These are phyloP conservation scores for Lasioglossum lativentre DNA, from an alignment of 2,888 invertebrate genomes.

Conservation along the genomic window DNA sequence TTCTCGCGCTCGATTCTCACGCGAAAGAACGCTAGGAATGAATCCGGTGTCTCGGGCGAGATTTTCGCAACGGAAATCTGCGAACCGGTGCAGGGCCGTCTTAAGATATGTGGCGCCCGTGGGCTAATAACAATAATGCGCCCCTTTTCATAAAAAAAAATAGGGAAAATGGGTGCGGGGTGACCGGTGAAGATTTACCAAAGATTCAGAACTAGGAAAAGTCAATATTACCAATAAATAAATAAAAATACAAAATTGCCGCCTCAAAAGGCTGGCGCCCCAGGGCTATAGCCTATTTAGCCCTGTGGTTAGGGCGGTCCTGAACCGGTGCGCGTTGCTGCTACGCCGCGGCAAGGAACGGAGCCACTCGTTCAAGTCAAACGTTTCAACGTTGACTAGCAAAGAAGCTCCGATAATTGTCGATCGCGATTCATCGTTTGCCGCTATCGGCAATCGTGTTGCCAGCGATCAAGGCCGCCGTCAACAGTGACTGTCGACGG, in stretches of 20 bases:
- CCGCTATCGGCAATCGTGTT: constrained; percentile 2
- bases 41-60: neutral
- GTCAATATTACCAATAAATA: too few relatives aligned
- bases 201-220: too few relatives aligned
- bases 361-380: neutral
- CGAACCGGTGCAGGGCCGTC: neutral
- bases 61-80: neutral
- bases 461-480: constrained; percentile 27
- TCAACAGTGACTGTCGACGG: neutral
- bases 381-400: neutral
- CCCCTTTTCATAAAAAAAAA: too few relatives aligned
- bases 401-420: neutral
- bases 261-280: too few relatives aligned
- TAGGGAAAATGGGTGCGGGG: too few relatives aligned
- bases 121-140: too few relatives aligned
- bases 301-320: too few relatives aligned
- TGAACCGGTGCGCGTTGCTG: too few relatives aligned
- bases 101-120: too few relatives aligned
- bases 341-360: neutral
- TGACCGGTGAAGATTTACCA: too few relatives aligned
- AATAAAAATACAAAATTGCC: too few relatives aligned
- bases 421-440: neutral
- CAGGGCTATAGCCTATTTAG: too few relatives aligned
- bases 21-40: neutral
- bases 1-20: neutral